phyloP scores from a whole-genome alignment of 1,140 invertebrate species.

The Anoplophora glabripennis region DNA sequence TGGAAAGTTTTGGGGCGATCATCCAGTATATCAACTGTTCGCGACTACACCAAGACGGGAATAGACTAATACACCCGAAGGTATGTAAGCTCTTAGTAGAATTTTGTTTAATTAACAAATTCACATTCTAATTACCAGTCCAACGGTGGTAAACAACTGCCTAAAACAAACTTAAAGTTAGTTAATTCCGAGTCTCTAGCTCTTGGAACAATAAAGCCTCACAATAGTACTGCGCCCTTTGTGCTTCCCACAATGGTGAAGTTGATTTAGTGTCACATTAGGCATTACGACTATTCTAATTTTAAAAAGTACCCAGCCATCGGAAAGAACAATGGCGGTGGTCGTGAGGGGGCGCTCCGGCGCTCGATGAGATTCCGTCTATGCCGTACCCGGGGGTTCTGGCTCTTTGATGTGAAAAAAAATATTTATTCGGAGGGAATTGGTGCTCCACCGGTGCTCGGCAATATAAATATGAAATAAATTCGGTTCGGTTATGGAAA shows the following conservation, averaged over 20 bases:
- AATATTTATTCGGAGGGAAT: too few relatives aligned
- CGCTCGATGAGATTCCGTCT: too few relatives aligned
- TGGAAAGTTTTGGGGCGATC: too few relatives aligned
- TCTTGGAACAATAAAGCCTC: neutral
- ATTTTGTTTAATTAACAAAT: slow-evolving; percentile 6
- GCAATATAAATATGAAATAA: too few relatives aligned
- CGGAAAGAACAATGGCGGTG: too few relatives aligned
- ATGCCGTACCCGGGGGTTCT: too few relatives aligned
- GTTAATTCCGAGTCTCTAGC: slow-evolving; percentile 1
- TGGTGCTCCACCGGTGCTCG: too few relatives aligned
- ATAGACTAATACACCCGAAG: neutral
- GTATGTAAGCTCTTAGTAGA: neutral
- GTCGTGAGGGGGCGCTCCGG: too few relatives aligned
- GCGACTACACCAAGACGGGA: too few relatives aligned
- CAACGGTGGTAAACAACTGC: slow-evolving; percentile 3
- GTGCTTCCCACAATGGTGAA: neutral
- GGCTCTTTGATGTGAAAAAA: too few relatives aligned
- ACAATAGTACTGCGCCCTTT: neutral
- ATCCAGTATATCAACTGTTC: too few relatives aligned
- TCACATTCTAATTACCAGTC: slow-evolving; percentile 4
- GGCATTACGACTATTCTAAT: neutral
- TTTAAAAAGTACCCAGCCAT: neutral
- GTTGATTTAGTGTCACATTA: slow-evolving; percentile 5
- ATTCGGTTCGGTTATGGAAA: too few relatives aligned
- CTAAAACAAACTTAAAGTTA: slow-evolving; percentile 4